Percentiles rank a stretch among this genome's conserved stretches.
These are phyloP conservation scores for Siphonodentalium dalli DNA, from an alignment of 2,888 invertebrate genomes.

Conservation along the genomic window DNA sequence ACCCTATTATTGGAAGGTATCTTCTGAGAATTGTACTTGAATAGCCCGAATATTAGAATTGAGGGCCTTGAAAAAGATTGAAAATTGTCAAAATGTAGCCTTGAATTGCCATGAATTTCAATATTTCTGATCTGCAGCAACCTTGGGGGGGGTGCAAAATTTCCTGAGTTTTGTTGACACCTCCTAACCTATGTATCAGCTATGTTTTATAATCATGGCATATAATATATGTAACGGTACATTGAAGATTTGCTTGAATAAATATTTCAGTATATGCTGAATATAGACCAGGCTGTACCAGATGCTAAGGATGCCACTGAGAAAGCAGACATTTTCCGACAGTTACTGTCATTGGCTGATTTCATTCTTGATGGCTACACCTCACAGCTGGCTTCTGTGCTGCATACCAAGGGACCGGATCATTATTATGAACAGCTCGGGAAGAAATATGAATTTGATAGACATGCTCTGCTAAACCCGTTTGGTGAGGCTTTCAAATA, in stretches of 20 bases:
- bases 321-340: conserved; percentile 73
- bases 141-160: background rate
- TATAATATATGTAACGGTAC: background rate
- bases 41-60: too few species aligned
- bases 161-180: background rate
- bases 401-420: conserved; percentile 26
- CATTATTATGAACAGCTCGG: conserved; percentile 61
- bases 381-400: conserved; percentile 71
- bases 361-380: conserved; percentile 77
- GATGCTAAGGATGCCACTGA: conserved; percentile 70
- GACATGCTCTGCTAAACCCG: conserved; percentile 58
- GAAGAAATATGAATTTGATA: conserved; percentile 73
- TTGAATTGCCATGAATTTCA: too few species aligned
- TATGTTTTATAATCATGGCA: too few species aligned
- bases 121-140: background rate
- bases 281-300: conserved; percentile 55
- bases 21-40: too few species aligned
- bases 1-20: too few species aligned
- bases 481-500: conserved; percentile 54
- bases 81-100: too few species aligned
- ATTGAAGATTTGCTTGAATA: background rate
- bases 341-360: conserved; percentile 76
- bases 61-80: too few species aligned
- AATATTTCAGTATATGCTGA: conserved; percentile 50
- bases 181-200: background rate